Conservation (phyloP, 2,888 invertebrate species). For the Litoditis marina region DNA sequence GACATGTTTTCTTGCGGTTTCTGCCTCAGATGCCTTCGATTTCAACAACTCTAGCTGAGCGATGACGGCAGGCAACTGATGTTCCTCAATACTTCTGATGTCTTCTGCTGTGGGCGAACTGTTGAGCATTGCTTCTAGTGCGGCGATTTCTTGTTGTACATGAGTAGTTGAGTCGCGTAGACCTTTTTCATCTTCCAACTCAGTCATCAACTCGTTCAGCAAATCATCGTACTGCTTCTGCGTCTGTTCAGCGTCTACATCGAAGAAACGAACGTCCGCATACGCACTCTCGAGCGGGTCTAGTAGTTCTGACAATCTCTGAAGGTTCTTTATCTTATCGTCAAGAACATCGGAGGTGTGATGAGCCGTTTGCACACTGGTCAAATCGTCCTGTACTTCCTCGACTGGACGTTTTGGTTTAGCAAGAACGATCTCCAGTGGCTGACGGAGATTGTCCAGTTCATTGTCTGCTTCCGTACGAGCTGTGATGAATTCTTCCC, state of each 20-base stretch:
- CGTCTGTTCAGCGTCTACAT: conserved; percentile 48
- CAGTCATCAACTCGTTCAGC: conserved; percentile 27
- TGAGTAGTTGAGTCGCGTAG: conserved; percentile 35
- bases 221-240: conserved; percentile 42
- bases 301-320: conserved; percentile 42
- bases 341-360: conserved; percentile 25
- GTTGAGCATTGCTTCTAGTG: conserved; percentile 20
- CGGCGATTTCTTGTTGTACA: conserved; percentile 31
- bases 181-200: conserved; percentile 36
- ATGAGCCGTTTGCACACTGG: conserved; percentile 18
- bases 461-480: conserved; percentile 40
- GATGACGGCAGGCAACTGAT: conserved; percentile 29
- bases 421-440: conserved; percentile 22
- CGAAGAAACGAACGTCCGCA: conserved; percentile 50
- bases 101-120: conserved; percentile 9
- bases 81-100: conserved; percentile 10
- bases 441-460: conserved; percentile 31
- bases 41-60: conserved; percentile 32
- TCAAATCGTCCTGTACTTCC: conserved; percentile 26
- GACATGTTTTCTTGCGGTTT: conserved; percentile 28
- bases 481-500: conserved; percentile 38
- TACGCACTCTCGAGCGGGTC: conserved; percentile 50
- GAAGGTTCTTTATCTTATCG: conserved; percentile 31
- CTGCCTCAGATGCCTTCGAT: conserved; percentile 25
- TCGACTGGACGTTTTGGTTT: conserved; percentile 21